phyloP scores from a whole-genome alignment of 1,140 invertebrate genomes.

The Drepana arcuata region DNA sequence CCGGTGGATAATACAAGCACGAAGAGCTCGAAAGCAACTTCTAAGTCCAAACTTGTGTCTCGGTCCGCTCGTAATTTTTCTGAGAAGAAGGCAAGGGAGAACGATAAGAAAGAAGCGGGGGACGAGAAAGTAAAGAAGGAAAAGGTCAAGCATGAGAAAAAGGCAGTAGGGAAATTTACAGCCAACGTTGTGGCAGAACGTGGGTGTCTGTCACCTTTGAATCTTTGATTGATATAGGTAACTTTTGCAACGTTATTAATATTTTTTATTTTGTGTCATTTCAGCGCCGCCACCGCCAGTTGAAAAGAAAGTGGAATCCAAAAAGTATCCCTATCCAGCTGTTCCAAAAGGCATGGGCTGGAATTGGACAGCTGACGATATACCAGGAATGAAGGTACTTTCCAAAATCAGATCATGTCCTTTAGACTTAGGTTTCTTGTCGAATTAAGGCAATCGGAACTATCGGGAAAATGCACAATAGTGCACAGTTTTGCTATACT shows the following conservation, averaged over 20 bases:
- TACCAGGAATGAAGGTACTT: constrained; percentile 54
- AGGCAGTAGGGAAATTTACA: constrained; percentile 46
- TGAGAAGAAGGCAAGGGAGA: constrained; percentile 21
- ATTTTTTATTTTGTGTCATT: constrained; percentile 8
- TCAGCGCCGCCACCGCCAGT: constrained; percentile 13
- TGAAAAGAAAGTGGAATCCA: constrained; percentile 31
- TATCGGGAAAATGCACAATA: too few relatives aligned
- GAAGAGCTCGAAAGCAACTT: constrained; percentile 27
- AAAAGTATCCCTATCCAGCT: constrained; percentile 45
- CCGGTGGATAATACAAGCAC: constrained; percentile 23
- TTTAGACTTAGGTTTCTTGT: too few relatives aligned
- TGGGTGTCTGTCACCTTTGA: constrained; percentile 25
- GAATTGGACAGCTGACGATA: constrained; percentile 56
- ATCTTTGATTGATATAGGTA: constrained; percentile 1
- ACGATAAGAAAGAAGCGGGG: constrained; percentile 9
- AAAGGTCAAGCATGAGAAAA: constrained; percentile 27
- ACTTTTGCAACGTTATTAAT: constrained; percentile 2
- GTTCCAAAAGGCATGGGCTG: constrained; percentile 59
- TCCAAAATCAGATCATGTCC: constrained; percentile 3
- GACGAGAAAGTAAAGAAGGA: constrained; percentile 27
- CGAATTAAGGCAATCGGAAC: too few relatives aligned
- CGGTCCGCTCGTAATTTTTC: constrained; percentile 17
- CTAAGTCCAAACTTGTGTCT: constrained; percentile 17
- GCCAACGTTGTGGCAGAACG: constrained; percentile 30
- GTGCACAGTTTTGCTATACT: too few relatives aligned